phyloP scores from a whole-genome alignment of 1,140 invertebrate genomes.

The Physella acuta region DNA sequence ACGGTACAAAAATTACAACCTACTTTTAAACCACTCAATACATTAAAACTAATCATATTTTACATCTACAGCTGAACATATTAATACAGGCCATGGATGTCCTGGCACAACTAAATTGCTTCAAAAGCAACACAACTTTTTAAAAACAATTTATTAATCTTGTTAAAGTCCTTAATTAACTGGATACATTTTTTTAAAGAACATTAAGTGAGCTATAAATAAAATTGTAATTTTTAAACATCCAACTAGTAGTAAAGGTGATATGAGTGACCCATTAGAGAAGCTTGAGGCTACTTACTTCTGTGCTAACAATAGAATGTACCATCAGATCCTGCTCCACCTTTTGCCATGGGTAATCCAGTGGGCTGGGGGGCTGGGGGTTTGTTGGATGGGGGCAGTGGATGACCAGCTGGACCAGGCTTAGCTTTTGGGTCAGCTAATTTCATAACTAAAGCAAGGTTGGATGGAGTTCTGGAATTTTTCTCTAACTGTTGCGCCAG shows the following conservation, averaged over 20 bases:
- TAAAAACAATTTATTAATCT: not conserved
- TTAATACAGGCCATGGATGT: no score
- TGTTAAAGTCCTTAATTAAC: not conserved
- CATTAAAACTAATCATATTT: no score
- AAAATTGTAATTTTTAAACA: not conserved
- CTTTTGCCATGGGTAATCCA: slow-evolving; percentile 8
- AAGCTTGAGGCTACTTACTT: slow-evolving; percentile 7
- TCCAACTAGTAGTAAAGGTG: not conserved
- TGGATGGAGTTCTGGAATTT: slow-evolving; percentile 30
- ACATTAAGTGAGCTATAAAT: not conserved
- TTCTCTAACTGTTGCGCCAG: slow-evolving; percentile 25
- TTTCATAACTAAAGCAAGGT: slow-evolving; percentile 38
- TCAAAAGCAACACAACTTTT: no score
- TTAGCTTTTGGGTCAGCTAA: slow-evolving; percentile 38
- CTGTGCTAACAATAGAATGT: slow-evolving; percentile 32
- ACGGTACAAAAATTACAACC: no score
- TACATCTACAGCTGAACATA: no score
- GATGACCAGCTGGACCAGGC: slow-evolving; percentile 2
- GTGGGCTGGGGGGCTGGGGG: not conserved
- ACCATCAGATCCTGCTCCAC: slow-evolving; percentile 11
- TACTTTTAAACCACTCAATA: no score
- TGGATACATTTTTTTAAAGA: not conserved
- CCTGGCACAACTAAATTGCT: no score
- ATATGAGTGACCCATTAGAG: not conserved
- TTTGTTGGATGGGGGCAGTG: not conserved